A percentile compares a stretch with the other conserved stretches of the same genome.
phyloP scores from a whole-genome alignment of 2,797 vertebrate genomes.

The Falco peregrinus region DNA sequence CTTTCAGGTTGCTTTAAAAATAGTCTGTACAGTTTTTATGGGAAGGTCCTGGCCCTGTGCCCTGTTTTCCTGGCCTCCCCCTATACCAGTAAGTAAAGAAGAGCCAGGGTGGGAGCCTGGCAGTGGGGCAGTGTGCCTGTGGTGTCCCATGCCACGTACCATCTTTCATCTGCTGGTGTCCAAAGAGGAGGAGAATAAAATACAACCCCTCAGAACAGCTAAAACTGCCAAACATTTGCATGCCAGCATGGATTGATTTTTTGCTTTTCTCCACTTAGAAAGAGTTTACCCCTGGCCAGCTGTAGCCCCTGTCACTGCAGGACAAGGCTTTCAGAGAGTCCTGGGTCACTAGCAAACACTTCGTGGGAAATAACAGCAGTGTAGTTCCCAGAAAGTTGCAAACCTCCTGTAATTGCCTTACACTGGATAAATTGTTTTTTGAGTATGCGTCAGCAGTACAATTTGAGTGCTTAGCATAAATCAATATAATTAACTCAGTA shows the following conservation, averaged over 20 bases:
- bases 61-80: not conserved
- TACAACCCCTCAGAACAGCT: not conserved
- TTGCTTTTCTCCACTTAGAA: not conserved
- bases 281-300: not conserved
- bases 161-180: not conserved
- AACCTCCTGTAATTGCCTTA: not conserved
- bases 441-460: not conserved
- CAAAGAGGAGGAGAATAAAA: not conserved
- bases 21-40: fast-evolving
- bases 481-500: not conserved
- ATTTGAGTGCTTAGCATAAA: not conserved
- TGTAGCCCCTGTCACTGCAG: not conserved
- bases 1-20: not conserved
- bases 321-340: fast-evolving
- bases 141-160: not conserved
- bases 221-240: not conserved
- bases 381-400: not conserved
- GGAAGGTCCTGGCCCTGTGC: not conserved
- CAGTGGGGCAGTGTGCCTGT: not conserved
- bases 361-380: fast-evolving
- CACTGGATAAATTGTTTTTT: not conserved
- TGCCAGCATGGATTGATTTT: fast-evolving
- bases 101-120: not conserved
- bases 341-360: not conserved
- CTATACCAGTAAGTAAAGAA: not conserved